Evolutionary conservation across 2,113 vertebrate species (phyloP), one percentile per base, ranked within the genome.

Genomic region (Xiphophorus couchianus): DNA sequence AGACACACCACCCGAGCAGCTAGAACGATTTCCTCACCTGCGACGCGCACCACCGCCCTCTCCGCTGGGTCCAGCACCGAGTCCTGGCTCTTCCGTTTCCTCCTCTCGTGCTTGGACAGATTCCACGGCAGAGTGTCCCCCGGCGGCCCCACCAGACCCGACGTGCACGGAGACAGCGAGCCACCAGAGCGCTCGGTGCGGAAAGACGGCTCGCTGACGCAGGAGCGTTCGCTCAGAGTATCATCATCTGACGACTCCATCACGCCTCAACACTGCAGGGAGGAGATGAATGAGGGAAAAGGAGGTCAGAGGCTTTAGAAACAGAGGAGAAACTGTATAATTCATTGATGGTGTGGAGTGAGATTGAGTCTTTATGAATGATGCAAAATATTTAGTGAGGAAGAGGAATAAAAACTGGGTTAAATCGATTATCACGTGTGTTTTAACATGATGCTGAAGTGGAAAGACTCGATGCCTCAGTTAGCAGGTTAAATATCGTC

Each of bases 221-320:
- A 98, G 0, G 97, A 98, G 17, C 97, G 93, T 90, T 98, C 97
- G 60, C 98, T 99, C 78, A 98, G 96, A 73, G 96, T 99, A 84
- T 99, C 98, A 89, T 99, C 98, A 2, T 99, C 98, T 0, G 98
- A 98, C 68, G 97, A 98, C 91, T 97, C 98, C 98, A 99, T 99
- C 76, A 28, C 73, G 17, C 35, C n/a, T 76, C 12, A 76, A 73
- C 28, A 54, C 79, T 89, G 74, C 76, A 60, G 31, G 42, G 71
- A 75, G 62, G 27, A 54, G 48, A 42, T 30, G 31, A 51, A 31
- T 66, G 42, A 74, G 58, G 79, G 33, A 19, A 28, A 85, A 82
- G 58, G 66, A 79, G 78, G 86, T 87, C 81, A 84, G 12, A 77
- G 28, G 61, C 61, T 39, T 39, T 62, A 48, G 71, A 17, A 75